Base-by-base conservation (phyloP, 2,113 vertebrate genomes). In the Rhynchopsitta pachyrhyncha region DNA sequence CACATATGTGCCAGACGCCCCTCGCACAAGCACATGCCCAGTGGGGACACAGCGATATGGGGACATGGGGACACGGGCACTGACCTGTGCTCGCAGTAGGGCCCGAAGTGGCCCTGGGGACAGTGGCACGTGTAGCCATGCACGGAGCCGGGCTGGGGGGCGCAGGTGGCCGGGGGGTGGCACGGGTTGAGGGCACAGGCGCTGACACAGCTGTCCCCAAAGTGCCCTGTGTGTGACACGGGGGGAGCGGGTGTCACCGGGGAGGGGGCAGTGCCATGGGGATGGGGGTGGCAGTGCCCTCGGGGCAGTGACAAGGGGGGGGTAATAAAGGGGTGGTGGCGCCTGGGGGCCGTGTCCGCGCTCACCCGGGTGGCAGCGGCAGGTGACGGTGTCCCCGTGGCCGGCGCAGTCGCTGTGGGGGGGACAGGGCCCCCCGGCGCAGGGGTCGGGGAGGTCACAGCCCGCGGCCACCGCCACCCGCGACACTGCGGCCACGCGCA, bases 31-130 rank as follows among this genome's bases (percentile, higher is more conserved):
- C 29, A 19, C 29, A 19, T 12, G 11, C 53, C 29, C 22, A 44
- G 42, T 44, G 13, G n/a, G n/a, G 8, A 59, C 33, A 10, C 12
- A 44, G 42, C 42, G 42, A 18, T 44, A 44, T 8, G 13, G 57
- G 57, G 22, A 35, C 3, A 4, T 5, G 27, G 31, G 47, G 33
- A 4, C 8, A 8, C 7, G 18, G 39, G 42, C 44, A 50, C 97
- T 89, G 64, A 99, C 99, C 98, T 99, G 97, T 98, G 99, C 97
- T 99, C 99, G 78, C 99, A 99, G 97, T 99, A 99, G 11, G 98
- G 98, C 41, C 99, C 99, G 1, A 99, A 99, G 96, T 98, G 99
- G 92, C 98, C 98, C 15, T 96, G 98, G 69, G 98, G 98, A 93
- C 99, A 99, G 88, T 98, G 98, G 33, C 99, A 99, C 27, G 92